A percentile compares a stretch with the other conserved stretches of the same genome.
phyloP scores from a whole-genome alignment of 2,113 vertebrate species.

The Gnathonemus echidnorhynchus region DNA sequence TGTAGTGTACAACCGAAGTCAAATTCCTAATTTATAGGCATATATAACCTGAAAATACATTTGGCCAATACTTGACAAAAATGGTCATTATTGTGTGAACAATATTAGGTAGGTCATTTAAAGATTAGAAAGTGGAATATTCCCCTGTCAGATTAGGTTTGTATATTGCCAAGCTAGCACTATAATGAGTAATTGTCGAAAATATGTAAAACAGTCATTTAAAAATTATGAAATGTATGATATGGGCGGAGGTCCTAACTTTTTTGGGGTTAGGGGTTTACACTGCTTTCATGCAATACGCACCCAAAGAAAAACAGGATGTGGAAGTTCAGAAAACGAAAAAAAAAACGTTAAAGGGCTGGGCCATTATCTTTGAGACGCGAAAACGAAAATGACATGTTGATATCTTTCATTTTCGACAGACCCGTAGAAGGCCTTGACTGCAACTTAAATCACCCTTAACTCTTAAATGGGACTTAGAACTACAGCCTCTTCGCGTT shows the following conservation, averaged over 20 bases:
- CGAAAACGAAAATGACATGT: not conserved
- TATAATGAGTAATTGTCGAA: not conserved
- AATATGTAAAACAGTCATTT: not conserved
- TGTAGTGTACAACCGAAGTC: not conserved
- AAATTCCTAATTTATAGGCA: not conserved
- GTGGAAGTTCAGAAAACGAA: slow-evolving; percentile 2
- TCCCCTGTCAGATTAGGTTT: not conserved
- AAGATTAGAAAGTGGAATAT: not conserved
- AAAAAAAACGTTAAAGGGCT: slow-evolving; percentile 21
- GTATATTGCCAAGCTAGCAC: not conserved
- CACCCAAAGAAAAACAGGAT: slow-evolving; percentile 16
- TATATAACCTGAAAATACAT: not conserved
- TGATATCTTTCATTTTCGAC: not conserved
- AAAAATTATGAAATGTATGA: not conserved
- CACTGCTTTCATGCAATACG: not conserved
- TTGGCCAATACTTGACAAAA: not conserved
- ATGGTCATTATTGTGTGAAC: not conserved
- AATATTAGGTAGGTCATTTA: not conserved
- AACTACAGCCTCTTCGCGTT: not conserved
- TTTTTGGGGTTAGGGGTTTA: not conserved
- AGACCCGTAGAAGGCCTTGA: not conserved
- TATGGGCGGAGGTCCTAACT: not conserved
- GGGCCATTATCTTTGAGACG: not conserved
- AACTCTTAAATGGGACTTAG: not conserved
- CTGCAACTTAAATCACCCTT: not conserved